Evolutionary conservation across 1,140 invertebrate species (phyloP), one percentile per base, ranked within the genome.

Genomic region (Drosophila pectinifera): DNA sequence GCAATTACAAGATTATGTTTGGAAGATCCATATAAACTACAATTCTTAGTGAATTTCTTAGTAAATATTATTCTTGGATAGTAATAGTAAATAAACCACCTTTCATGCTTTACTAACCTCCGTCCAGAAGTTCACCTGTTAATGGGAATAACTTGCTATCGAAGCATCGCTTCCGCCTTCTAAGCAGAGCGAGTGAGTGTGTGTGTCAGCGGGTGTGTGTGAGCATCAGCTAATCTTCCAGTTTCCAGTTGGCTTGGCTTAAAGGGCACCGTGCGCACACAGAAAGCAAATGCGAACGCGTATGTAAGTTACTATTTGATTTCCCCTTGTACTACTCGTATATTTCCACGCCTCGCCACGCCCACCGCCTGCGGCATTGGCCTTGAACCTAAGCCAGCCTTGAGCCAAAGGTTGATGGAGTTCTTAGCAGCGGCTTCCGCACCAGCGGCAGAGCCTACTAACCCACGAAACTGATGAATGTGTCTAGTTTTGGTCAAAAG

Each of bases 171-270:
- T 67, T 62, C 24, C 43, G 63, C 65, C 46, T 38, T 69, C 31
- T 38, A 43, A 69, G 39, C 39, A 43, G 3, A 36, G 46, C 31
- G n/a, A 24, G 5, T 13, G 18, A 20, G 11, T 26, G 61, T 36
- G 11, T 13, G 13, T 53, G 43, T 18, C n/a, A n/a, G 18, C 16
- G 24, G 43, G 58, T 46, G 45, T 46, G 57, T 67, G 55, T 42
- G 51, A 53, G 70, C 70, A 41, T 67, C 63, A 58, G 83, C 83
- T 88, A 89, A 88, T 88, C 83, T 89, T 59, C 36, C 48, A 69
- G 76, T 70, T 88, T 88, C 76, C 83, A 88, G 83, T 73, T 88
- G 83, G 84, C 84, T 89, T 88, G 84, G 83, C 83, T 86, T 86
- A 58, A 65, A 65, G 64, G 79, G 83, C 82, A 82, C 48, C 26